Evolutionary conservation across 23 tunicate species (phyloP), one percentile per base, ranked within the genome.

Genomic region (Halocynthia aurantium): DNA sequence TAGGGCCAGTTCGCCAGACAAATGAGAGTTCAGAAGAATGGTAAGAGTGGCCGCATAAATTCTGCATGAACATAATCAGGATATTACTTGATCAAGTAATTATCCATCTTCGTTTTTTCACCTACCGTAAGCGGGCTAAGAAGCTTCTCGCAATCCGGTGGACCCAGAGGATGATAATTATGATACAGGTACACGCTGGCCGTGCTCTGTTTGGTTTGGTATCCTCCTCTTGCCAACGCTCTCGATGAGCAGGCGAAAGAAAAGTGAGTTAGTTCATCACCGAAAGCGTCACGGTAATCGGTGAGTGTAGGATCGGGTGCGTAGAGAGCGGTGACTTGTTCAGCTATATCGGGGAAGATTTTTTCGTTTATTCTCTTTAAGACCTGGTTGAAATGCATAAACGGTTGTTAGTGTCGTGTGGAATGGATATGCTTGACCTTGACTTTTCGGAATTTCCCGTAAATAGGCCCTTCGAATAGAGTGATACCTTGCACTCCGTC

Each of bases 201-300:
- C 61, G 70, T n/a, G 9, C 10, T 17, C 7, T 49, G 53, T 72
- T 85, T 85, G 10, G 90, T 85, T 51, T 22, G 54, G 5, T 76
- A 69, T 7, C 81, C 90, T 7, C 58, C 10, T 10, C 90, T 61
- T 13, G 90, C 90, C 17, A 85, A 62, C 12, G 18, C 56, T 65
- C 90, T 57, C 55, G 90, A 85, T 49, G 90, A 85, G 60, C 90
- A 85, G 51, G 90, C 80, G 81, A 85, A 85, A 6, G 90, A 84
- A 64, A 69, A 85, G 81, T 85, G 90, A 2, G 90, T 70, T 31
- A 85, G 60, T 84, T 80, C 74, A 62, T 85, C 90, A 6, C 90
- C 90, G 10, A 73, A 85, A 52, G 90, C 81, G 57, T 85, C 84
- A 65, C 90, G 80, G 84, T 55, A 85, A 67, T 85, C 90, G 7